These are phyloP conservation scores for Hypomecis punctinalis DNA, from an alignment of 2,888 invertebrate genomes.

Conservation along the genomic window DNA sequence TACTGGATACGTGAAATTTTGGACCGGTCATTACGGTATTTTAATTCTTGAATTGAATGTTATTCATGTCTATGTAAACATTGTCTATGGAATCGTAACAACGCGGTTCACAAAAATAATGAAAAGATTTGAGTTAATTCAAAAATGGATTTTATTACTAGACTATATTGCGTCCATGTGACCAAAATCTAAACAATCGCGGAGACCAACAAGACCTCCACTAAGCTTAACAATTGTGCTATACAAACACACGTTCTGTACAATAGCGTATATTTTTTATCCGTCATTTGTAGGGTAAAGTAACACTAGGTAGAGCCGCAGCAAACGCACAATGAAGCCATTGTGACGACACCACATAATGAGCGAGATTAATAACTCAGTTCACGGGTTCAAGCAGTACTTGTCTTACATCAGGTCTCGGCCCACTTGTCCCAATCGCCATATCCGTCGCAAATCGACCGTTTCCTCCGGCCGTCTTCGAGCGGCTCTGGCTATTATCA, in stretches of 20 bases:
- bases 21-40: background rate
- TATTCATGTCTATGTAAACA: background rate
- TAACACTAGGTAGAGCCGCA: slow-evolving; percentile 27
- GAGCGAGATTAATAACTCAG: slow-evolving; percentile 64
- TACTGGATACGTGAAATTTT: slow-evolving; percentile 31
- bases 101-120: too few relatives aligned
- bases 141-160: too few relatives aligned
- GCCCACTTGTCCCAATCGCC: slow-evolving; percentile 76
- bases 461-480: slow-evolving; percentile 77
- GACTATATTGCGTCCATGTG: too few relatives aligned
- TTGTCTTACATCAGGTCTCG: slow-evolving; percentile 40
- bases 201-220: background rate
- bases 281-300: slow-evolving; percentile 27
- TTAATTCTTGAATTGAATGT: background rate
- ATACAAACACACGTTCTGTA: slow-evolving; percentile 16
- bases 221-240: slow-evolving; percentile 16
- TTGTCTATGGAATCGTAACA: background rate
- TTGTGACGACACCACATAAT: slow-evolving; percentile 56
- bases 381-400: slow-evolving; percentile 57
- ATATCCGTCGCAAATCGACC: slow-evolving; percentile 82
- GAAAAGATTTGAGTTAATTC: too few relatives aligned
- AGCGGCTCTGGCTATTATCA: slow-evolving; percentile 68
- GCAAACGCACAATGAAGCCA: slow-evolving; percentile 50
- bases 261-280: slow-evolving; percentile 33
- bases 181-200: background rate